These are phyloP conservation scores for Danio aesculapii DNA, from an alignment of 2,797 vertebrate species.

Conservation along the genomic window DNA sequence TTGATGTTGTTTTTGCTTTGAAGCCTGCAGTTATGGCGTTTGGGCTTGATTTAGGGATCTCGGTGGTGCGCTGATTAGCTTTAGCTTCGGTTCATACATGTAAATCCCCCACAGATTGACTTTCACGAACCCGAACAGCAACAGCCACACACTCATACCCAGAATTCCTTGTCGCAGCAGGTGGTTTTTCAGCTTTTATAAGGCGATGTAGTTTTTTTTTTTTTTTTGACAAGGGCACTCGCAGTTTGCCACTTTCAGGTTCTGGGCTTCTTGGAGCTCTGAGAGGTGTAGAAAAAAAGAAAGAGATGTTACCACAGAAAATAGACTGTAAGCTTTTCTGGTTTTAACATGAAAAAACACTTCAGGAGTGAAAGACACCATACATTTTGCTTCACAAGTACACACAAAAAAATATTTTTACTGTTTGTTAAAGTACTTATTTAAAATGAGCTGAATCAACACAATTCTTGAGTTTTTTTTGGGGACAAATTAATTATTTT, in stretches of 20 bases:
- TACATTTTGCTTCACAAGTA: too few species aligned
- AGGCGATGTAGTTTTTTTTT: constrained; percentile 26
- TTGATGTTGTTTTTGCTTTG: constrained; percentile 25
- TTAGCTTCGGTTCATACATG: constrained; percentile 29
- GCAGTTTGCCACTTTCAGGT: constrained; percentile 44
- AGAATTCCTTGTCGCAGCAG: constrained; percentile 43
- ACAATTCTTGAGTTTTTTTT: too few species aligned
- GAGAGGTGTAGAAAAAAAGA: not conserved
- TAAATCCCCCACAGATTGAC: not conserved
- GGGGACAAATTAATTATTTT: too few species aligned
- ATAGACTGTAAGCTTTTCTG: not conserved
- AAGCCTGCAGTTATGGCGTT: not conserved
- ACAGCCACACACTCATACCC: not conserved
- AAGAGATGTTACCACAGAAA: constrained; percentile 17
- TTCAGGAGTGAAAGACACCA: not conserved
- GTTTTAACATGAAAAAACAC: constrained; percentile 1
- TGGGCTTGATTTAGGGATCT: constrained; percentile 26
- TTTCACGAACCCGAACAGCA: constrained; percentile 17
- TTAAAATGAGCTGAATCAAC: too few species aligned
- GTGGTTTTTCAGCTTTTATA: constrained; percentile 12
- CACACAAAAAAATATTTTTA: too few species aligned
- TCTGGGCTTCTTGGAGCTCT: constrained; percentile 9
- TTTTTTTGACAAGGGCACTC: constrained; percentile 54
- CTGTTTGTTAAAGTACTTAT: too few species aligned
- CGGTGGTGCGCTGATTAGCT: constrained; percentile 14